phyloP scores from a whole-genome alignment of 2,797 vertebrate species.

The Xenops minutus region DNA sequence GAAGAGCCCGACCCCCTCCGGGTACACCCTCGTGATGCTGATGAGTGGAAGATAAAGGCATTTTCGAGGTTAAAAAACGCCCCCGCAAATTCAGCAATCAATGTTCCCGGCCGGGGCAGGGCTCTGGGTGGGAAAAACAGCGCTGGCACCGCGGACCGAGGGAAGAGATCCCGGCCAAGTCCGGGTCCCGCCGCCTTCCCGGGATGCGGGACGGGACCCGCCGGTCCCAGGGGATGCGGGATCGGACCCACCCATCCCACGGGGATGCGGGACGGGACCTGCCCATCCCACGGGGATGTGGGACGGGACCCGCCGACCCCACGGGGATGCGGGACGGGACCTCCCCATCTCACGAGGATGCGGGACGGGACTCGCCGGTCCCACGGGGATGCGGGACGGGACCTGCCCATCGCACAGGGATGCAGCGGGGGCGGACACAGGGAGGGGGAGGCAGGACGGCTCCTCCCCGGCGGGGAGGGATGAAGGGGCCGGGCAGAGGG shows the following conservation, averaged over 20 bases:
- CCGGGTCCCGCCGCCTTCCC: fast-evolving
- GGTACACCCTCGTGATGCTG: neutral
- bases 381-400: neutral
- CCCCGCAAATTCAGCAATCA: neutral
- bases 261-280: neutral
- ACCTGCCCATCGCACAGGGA: too few relatives aligned
- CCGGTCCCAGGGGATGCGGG: neutral
- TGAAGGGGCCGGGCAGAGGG: neutral
- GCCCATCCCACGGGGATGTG: fast-evolving
- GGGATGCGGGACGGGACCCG: fast-evolving
- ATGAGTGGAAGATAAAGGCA: neutral
- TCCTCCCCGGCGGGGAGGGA: neutral
- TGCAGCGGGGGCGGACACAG: neutral
- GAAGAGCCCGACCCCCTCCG: neutral
- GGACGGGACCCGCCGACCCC: fast-evolving
- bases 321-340: fast-evolving
- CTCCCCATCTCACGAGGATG: too few relatives aligned
- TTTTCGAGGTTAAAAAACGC: neutral
- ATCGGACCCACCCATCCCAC: fast-evolving
- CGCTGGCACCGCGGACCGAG: fast-evolving
- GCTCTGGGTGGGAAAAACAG: neutral
- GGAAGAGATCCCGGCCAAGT: fast-evolving
- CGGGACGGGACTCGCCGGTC: too few relatives aligned
- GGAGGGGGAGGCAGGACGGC: neutral
- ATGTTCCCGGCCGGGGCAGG: neutral